Conservation (phyloP, 2,113 vertebrate species). For the Ariopsis seemanni region DNA sequence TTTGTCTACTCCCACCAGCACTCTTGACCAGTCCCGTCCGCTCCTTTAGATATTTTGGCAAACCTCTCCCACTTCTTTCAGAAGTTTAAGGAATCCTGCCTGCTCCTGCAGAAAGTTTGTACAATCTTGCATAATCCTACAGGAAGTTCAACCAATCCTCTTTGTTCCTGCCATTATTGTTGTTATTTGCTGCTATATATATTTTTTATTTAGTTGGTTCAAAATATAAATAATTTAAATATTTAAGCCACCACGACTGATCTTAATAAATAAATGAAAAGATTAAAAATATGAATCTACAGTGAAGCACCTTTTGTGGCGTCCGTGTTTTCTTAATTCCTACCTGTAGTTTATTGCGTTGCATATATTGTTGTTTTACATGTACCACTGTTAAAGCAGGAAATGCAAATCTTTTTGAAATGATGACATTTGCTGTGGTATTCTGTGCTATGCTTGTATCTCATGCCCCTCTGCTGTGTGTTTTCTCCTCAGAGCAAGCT, state of each 20-base stretch:
- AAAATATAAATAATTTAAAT: neutral
- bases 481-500: conserved; percentile 75
- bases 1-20: neutral
- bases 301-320: neutral
- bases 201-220: neutral
- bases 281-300: neutral
- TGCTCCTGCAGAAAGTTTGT: neutral
- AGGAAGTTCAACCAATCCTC: no score
- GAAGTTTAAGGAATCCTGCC: neutral
- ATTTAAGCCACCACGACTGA: neutral
- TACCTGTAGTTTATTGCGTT: no score
- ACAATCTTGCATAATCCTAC: no score
- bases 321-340: neutral
- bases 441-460: neutral
- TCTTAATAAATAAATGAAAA: neutral
- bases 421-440: no score
- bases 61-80: neutral
- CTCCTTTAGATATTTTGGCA: neutral
- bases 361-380: neutral
- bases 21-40: neutral
- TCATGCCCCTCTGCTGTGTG: neutral
- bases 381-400: neutral
- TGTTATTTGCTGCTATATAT: neutral
- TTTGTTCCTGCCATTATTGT: neutral
- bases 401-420: neutral